These are phyloP conservation scores for Leptinotarsa peninsularis DNA, from an alignment of 2,888 invertebrate genomes.

Conservation along the genomic window DNA sequence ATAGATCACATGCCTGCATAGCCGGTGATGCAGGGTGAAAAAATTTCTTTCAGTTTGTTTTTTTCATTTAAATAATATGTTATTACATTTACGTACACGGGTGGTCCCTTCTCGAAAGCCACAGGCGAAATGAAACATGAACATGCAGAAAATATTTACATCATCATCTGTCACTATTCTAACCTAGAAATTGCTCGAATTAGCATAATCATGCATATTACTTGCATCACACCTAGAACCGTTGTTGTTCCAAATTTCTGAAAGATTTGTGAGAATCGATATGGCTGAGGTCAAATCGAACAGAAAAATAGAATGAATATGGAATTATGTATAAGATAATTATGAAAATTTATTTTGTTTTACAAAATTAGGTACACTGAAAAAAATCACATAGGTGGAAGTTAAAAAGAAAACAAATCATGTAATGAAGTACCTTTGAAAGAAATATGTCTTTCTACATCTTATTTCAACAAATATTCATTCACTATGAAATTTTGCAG, in stretches of 20 bases:
- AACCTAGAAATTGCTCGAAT: constrained; percentile 11
- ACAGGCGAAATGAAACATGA: constrained; percentile 18
- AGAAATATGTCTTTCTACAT: too few species aligned
- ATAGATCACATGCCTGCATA: constrained; percentile 26
- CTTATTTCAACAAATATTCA: too few species aligned
- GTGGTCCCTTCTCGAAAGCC: constrained; percentile 29
- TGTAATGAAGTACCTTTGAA: too few species aligned
- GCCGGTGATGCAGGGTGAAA: constrained; percentile 8
- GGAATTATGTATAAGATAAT: too few species aligned
- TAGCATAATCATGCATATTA: constrained; percentile 24
- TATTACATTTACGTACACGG: constrained; percentile 36
- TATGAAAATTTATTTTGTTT: too few species aligned
- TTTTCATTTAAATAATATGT: constrained; percentile 36
- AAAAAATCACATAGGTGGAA: too few species aligned
- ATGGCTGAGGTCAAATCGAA: too few species aligned
- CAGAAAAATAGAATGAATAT: too few species aligned
- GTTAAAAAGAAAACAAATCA: too few species aligned
- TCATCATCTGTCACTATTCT: constrained; percentile 16
- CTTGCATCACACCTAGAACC: background rate
- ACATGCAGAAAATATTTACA: constrained; percentile 19
- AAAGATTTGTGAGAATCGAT: background rate
- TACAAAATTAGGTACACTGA: too few species aligned
- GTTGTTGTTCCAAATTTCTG: background rate
- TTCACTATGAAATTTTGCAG: too few species aligned
- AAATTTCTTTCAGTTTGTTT: constrained; percentile 7